phyloP scores from a whole-genome alignment of 2,113 vertebrate genomes.

The Lontra canadensis region DNA sequence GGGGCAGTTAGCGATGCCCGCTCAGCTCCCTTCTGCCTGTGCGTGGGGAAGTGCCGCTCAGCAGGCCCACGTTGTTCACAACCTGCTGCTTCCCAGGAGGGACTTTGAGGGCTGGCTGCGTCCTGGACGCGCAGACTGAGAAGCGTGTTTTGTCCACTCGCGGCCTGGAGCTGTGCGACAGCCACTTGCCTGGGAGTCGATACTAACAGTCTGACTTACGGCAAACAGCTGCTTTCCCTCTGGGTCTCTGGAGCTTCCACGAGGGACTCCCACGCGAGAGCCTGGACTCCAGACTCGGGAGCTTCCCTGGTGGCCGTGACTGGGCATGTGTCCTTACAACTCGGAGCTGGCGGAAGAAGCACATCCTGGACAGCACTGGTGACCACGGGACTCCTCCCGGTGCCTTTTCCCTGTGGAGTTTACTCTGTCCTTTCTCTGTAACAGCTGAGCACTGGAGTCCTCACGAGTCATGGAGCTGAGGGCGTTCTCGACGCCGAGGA shows the following conservation, averaged over 20 bases:
- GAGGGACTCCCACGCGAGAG: not conserved
- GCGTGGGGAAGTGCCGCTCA: not conserved
- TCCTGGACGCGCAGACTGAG: not conserved
- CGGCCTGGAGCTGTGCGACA: not conserved
- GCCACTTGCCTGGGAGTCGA: not conserved
- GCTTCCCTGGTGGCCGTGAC: not conserved
- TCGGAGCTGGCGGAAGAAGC: not conserved
- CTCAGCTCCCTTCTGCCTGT: not conserved
- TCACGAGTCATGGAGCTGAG: not conserved
- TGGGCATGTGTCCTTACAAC: not conserved
- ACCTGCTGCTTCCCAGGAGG: not conserved
- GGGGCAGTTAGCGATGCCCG: not conserved
- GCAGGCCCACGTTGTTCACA: not conserved
- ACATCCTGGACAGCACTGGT: not conserved
- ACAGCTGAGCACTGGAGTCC: not conserved
- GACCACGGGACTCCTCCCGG: accelerated
- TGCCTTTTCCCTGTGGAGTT: not conserved
- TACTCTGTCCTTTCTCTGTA: not conserved
- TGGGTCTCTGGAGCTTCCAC: not conserved
- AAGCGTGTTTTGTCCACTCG: not conserved
- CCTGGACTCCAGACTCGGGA: not conserved
- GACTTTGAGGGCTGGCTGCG: not conserved
- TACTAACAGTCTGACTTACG: too few species aligned
- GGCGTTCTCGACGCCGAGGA: not conserved
- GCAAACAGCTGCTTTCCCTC: not conserved